Base-by-base conservation (phyloP, 2,888 invertebrate genomes). In the Leptinotarsa rubiginosa region DNA sequence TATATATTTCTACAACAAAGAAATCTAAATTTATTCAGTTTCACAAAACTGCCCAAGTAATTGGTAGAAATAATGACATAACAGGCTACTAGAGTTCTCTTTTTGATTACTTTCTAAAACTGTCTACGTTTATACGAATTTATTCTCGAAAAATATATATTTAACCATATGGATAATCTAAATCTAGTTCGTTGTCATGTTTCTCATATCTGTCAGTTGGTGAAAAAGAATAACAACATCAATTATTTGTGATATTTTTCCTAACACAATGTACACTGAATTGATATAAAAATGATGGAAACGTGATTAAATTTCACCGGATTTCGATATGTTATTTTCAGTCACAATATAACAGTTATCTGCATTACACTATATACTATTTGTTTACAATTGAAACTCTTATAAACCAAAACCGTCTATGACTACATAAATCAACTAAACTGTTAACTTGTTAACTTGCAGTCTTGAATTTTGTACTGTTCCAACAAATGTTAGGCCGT, bases 401-500 rank as follows among this genome's bases (percentile, higher is more conserved):
- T 66, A 25, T 54, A 65, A 65, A 65, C 50, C 66, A 62, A 74
- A 73, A 59, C 66, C 66, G n/a, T 65, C 69, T 74, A 72, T 67
- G 65, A 47, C 75, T 75, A 75, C 70, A 67, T 67, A 70, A 76
- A 74, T 20, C 54, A 74, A 74, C 74, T 76, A 74, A 75, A 76
- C 75, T 73, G 74, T 80, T 79, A 74, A 82, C 78, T 82, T 73
- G 74, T 80, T 79, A 74, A 82, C 78, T 82, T 81, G 73, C 83
- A 84, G 83, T 85, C 84, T 84, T 82, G 65, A 80, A 80, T 81
- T 84, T 83, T 84, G 82, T 83, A 83, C 83, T 83, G 82, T 75
- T 81, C 82, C 83, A 84, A 82, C 74, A 79, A 78, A 83, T 81
- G 82, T 81, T 81, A 81, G 80, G 80, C 80, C 80, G 77, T 79